Evolutionary conservation across 2,113 vertebrate species (phyloP).

Genomic region (Fulica atra): DNA sequence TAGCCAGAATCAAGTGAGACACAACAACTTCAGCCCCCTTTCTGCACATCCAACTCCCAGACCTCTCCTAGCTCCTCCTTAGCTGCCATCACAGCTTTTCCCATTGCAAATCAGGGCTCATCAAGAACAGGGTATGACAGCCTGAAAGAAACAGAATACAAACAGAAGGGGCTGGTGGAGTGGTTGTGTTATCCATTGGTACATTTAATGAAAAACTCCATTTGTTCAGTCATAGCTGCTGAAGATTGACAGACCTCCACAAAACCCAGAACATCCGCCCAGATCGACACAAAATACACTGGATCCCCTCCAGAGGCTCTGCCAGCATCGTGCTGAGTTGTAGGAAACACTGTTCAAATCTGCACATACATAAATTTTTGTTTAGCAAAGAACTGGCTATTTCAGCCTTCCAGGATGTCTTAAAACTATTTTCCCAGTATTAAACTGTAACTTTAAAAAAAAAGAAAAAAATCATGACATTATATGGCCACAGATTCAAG

Average conservation of each 20-base stretch:
- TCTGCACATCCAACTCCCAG: neutral
- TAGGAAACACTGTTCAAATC: neutral
- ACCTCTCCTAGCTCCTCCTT: neutral
- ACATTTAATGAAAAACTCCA: constrained; percentile 41
- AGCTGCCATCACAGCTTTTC: neutral
- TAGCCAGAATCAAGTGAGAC: neutral
- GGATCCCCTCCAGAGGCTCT: neutral
- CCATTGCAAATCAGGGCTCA: neutral
- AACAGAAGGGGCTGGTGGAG: neutral
- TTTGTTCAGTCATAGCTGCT: constrained; percentile 20
- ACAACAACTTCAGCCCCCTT: neutral
- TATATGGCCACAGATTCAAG: neutral
- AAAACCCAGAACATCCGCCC: neutral
- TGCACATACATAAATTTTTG: neutral
- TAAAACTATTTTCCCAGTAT: neutral
- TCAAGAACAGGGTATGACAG: neutral
- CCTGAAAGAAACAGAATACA: neutral
- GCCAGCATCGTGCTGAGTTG: neutral
- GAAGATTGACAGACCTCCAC: neutral
- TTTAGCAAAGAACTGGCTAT: neutral
- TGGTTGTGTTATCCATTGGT: neutral
- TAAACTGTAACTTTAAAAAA: neutral
- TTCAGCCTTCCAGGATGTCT: neutral
- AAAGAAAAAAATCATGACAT: neutral
- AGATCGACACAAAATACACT: neutral